phyloP scores from a whole-genome alignment of 2,113 vertebrate genomes.

The Ranitomeya variabilis region DNA sequence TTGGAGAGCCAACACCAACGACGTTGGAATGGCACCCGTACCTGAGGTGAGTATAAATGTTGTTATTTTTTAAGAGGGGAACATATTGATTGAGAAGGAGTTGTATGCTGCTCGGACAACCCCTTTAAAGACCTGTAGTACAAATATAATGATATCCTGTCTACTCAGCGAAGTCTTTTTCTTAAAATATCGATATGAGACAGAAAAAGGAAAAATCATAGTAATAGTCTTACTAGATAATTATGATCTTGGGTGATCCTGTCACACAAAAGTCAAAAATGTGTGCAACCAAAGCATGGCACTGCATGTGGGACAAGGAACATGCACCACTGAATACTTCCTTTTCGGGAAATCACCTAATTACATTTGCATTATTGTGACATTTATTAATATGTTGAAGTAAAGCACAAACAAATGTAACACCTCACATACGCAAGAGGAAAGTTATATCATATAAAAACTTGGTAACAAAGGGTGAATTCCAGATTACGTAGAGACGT shows the following conservation, averaged over 20 bases:
- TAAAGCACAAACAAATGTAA: slow-evolving; percentile 4
- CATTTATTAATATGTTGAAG: background rate
- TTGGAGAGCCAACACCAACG: no score
- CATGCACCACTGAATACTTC: background rate
- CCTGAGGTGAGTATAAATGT: no score
- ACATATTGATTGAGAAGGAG: no score
- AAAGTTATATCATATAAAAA: background rate
- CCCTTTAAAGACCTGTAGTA: no score
- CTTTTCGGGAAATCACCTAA: slow-evolving; percentile 33
- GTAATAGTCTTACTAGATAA: no score
- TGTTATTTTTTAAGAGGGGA: no score
- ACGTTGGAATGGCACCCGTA: no score
- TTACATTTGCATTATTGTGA: background rate
- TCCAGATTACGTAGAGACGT: slow-evolving; percentile 7
- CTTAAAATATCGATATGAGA: no score
- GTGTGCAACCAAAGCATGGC: background rate
- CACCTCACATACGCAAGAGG: background rate
- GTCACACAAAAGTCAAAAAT: background rate
- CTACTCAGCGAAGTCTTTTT: no score
- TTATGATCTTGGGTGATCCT: background rate
- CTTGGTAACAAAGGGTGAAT: slow-evolving; percentile 15
- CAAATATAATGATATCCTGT: no score
- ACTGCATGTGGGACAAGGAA: background rate
- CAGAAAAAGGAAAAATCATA: no score
- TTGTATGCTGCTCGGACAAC: no score